phyloP scores from a whole-genome alignment of 2,888 invertebrate genomes.

The Chrysodeixis includens region DNA sequence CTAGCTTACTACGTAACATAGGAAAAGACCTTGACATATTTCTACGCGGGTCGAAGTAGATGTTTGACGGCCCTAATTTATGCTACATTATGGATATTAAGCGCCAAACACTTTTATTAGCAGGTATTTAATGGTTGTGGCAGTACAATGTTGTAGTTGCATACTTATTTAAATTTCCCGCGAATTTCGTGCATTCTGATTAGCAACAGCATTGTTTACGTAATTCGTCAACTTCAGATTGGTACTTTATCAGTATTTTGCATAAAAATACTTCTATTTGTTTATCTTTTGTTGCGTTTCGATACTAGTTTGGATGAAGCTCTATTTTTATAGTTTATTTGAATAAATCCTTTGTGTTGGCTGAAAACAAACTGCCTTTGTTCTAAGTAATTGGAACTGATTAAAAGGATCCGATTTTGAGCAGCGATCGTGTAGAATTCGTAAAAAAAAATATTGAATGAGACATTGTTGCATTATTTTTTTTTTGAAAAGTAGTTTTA shows the following conservation, averaged over 20 bases:
- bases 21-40: constrained; percentile 39
- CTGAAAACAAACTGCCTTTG: background rate
- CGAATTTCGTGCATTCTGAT: background rate
- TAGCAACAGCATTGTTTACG: background rate
- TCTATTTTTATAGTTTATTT: background rate
- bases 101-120: background rate
- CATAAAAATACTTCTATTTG: background rate
- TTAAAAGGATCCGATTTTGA: background rate
- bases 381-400: background rate
- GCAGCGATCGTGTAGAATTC: too few species aligned
- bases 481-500: too few species aligned
- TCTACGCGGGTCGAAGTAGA: constrained; percentile 19
- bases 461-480: too few species aligned
- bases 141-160: background rate
- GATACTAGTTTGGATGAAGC: background rate
- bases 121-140: background rate
- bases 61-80: background rate
- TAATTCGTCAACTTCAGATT: background rate
- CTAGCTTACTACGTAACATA: background rate
- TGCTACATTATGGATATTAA: background rate
- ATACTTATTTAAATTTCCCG: background rate
- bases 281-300: background rate
- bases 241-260: background rate
- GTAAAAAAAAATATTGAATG: too few species aligned
- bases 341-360: background rate